A percentile compares a stretch with the other conserved stretches of the same genome.
Evolutionary conservation across 2,888 invertebrate species (phyloP).

Genomic region (Cabera pusaria): DNA sequence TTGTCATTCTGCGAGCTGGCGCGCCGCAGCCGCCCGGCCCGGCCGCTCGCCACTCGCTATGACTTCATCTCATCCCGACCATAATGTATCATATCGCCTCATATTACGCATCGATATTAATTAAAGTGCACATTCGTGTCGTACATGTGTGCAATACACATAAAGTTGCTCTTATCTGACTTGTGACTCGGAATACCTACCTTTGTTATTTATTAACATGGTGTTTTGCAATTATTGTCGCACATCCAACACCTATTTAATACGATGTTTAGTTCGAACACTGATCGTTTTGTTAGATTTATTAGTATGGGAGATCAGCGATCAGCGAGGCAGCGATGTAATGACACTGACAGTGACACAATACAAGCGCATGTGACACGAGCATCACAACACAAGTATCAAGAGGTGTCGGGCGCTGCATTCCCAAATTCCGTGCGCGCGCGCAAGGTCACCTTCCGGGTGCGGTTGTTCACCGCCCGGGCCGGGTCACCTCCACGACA

Average conservation of each 20-base stretch:
- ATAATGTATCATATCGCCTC: conserved; percentile 5
- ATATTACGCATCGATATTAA: conserved; percentile 5
- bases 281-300: not conserved
- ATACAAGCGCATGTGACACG: conserved; percentile 4
- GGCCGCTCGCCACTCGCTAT: conserved; percentile 2
- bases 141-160: conserved; percentile 6
- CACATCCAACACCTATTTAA: not conserved
- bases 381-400: conserved; percentile 29
- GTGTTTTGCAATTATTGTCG: conserved; percentile 4
- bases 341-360: conserved; percentile 1
- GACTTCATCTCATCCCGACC: conserved; percentile 10
- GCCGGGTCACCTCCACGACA: conserved; percentile 55
- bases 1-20: conserved; percentile 24
- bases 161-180: conserved; percentile 10
- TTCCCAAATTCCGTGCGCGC: conserved; percentile 53
- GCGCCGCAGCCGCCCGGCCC: not conserved
- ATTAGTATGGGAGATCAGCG: no score
- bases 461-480: conserved; percentile 48
- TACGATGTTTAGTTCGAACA: no score
- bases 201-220: conserved; percentile 5
- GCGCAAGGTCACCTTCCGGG: conserved; percentile 75
- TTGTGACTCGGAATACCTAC: conserved; percentile 4
- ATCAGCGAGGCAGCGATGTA: no score
- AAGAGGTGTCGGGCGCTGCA: conserved; percentile 36
- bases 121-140: conserved; percentile 4